A percentile compares a stretch with the other conserved stretches of the same genome.
Conservation (phyloP, 2,888 invertebrate genomes). For the Chymomyza amoena region DNA sequence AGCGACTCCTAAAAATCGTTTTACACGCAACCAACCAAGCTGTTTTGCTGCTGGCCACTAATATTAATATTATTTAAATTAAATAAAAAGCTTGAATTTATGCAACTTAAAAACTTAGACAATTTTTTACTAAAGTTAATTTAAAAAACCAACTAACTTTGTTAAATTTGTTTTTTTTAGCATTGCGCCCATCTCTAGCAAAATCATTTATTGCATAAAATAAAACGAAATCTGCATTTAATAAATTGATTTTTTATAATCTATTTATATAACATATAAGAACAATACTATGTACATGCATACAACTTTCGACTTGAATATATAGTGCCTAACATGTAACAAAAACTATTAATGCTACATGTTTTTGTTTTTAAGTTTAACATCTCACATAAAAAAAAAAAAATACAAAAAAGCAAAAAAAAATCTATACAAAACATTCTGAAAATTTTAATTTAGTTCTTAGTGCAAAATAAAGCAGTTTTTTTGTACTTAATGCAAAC, state of each 20-base stretch:
- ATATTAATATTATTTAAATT: too few species aligned
- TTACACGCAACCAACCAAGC: too few species aligned
- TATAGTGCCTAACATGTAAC: background rate
- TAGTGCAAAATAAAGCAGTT: slow-evolving; percentile 2
- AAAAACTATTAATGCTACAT: background rate
- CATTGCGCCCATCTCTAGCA: background rate
- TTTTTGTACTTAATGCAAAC: slow-evolving; percentile 39
- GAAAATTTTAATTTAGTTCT: slow-evolving; percentile 20
- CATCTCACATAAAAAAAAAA: background rate
- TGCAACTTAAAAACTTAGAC: too few species aligned
- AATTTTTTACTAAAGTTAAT: too few species aligned
- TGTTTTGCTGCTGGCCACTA: too few species aligned
- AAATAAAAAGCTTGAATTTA: too few species aligned
- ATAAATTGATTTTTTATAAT: slow-evolving; percentile 14
- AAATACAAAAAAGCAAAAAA: slow-evolving; percentile 1
- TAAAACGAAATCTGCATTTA: slow-evolving; percentile 21
- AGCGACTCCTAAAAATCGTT: too few species aligned
- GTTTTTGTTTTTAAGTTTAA: slow-evolving; percentile 6
- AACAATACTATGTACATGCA: background rate
- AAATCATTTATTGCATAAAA: background rate
- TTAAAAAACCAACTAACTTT: too few species aligned
- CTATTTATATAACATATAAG: background rate
- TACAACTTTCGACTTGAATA: background rate
- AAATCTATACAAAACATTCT: slow-evolving; percentile 27
- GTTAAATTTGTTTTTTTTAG: background rate